These are phyloP conservation scores for Anguilla pacifica DNA, from an alignment of 2,797 vertebrate species.

Conservation along the genomic window DNA sequence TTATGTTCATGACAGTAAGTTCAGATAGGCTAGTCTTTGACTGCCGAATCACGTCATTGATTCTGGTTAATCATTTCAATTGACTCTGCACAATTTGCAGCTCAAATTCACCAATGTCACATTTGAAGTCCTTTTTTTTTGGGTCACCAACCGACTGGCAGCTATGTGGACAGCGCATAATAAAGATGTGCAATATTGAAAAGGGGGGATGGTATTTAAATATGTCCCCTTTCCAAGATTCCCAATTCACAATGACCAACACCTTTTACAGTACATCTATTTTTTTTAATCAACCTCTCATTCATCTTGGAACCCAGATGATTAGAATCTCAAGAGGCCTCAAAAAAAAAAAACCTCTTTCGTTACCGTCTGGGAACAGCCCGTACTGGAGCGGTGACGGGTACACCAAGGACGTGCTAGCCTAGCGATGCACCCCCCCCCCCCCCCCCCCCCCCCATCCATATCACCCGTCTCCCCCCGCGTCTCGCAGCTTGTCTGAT, in stretches of 20 bases:
- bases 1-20: not conserved
- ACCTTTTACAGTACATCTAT: not conserved
- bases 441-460: too few relatives aligned
- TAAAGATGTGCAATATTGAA: not conserved
- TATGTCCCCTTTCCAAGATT: not conserved
- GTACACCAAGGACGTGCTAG: not conserved
- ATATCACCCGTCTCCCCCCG: too few relatives aligned
- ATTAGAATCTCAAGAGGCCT: not conserved
- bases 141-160: not conserved
- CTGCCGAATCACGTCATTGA: not conserved
- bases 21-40: not conserved
- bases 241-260: not conserved
- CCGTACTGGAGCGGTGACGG: not conserved
- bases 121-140: not conserved
- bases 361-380: not conserved
- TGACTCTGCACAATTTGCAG: not conserved
- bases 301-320: not conserved
- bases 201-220: not conserved
- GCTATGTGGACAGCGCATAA: not conserved
- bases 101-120: not conserved
- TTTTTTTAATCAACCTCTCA: not conserved
- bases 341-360: not conserved
- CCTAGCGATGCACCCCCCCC: too few relatives aligned
- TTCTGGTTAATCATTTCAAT: not conserved
- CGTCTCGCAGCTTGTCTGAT: not conserved